Percentiles rank a stretch among this genome's conserved stretches.
Evolutionary conservation across 2,888 invertebrate genomes (phyloP).

Genomic region (Thumatha senex): DNA sequence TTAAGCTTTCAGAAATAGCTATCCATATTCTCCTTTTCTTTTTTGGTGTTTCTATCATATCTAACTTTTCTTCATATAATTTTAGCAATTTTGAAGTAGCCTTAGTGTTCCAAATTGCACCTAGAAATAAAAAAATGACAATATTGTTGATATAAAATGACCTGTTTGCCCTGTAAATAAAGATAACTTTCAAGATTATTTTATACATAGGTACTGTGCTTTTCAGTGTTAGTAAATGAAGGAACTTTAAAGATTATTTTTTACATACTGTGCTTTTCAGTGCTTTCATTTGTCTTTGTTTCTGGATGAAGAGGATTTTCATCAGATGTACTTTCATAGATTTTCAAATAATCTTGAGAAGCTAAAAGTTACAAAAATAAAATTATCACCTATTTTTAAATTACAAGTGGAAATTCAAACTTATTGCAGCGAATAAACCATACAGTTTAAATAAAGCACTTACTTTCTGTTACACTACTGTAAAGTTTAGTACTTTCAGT

Average conservation of each 20-base stretch:
- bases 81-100: conserved; percentile 50
- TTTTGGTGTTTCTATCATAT: conserved; percentile 59
- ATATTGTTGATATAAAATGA: not conserved
- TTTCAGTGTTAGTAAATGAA: not conserved
- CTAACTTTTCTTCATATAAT: conserved; percentile 54
- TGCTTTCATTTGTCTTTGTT: conserved; percentile 28
- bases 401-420: not conserved
- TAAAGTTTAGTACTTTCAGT: conserved; percentile 20
- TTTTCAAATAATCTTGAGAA: conserved; percentile 31
- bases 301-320: conserved; percentile 15
- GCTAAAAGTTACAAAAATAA: conserved; percentile 16
- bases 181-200: not conserved
- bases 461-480: conserved; percentile 35
- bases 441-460: not conserved
- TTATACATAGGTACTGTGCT: not conserved
- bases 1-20: conserved; percentile 54
- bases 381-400: not conserved
- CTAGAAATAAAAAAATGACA: conserved; percentile 24
- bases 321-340: conserved; percentile 31
- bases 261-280: conserved; percentile 43
- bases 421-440: not conserved
- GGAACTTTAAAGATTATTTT: too few species aligned
- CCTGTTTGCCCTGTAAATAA: too few species aligned
- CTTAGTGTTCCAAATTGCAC: conserved; percentile 55
- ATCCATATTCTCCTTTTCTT: conserved; percentile 61